Conservation (phyloP, 1,140 invertebrate species). For the Cylas formicarius region DNA sequence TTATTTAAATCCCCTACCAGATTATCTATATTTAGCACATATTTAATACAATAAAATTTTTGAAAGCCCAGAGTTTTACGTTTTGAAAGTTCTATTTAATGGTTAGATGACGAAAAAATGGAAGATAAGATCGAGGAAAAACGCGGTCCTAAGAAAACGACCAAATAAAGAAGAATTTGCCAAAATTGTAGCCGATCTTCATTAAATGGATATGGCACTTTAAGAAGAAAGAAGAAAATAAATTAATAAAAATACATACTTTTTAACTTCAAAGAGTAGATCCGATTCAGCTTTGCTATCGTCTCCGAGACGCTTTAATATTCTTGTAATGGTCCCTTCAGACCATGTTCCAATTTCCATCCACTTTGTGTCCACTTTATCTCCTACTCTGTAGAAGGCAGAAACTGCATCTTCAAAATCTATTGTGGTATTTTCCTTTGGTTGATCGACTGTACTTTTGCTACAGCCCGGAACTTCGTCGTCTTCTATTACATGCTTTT, state of each 20-base stretch:
- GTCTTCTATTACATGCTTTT: constrained; percentile 31
- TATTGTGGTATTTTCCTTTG: constrained; percentile 19
- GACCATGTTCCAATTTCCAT: constrained; percentile 58
- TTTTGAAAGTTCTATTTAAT: too few relatives aligned
- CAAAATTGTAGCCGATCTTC: too few relatives aligned
- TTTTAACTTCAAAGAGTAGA: constrained; percentile 29
- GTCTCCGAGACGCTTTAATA: constrained; percentile 42
- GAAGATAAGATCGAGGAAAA: too few relatives aligned
- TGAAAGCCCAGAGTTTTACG: too few relatives aligned
- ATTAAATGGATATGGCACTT: background rate
- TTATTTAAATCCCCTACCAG: too few relatives aligned
- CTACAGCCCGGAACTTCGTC: constrained; percentile 4
- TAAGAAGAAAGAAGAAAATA: background rate
- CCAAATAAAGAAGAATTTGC: too few relatives aligned
- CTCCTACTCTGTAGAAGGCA: constrained; percentile 56
- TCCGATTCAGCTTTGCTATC: constrained; percentile 39
- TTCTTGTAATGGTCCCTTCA: constrained; percentile 51
- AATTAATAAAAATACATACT: too few relatives aligned
- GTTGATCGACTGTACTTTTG: constrained; percentile 6
- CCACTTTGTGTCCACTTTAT: constrained; percentile 59
- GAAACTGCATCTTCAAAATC: constrained; percentile 45
- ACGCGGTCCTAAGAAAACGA: too few relatives aligned
- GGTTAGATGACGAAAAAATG: too few relatives aligned
- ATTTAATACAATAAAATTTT: too few relatives aligned
- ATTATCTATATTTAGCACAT: too few relatives aligned